A percentile compares a stretch with the other conserved stretches of the same genome.
phyloP scores from a whole-genome alignment of 2,113 vertebrate species.

The Meriones unguiculatus region DNA sequence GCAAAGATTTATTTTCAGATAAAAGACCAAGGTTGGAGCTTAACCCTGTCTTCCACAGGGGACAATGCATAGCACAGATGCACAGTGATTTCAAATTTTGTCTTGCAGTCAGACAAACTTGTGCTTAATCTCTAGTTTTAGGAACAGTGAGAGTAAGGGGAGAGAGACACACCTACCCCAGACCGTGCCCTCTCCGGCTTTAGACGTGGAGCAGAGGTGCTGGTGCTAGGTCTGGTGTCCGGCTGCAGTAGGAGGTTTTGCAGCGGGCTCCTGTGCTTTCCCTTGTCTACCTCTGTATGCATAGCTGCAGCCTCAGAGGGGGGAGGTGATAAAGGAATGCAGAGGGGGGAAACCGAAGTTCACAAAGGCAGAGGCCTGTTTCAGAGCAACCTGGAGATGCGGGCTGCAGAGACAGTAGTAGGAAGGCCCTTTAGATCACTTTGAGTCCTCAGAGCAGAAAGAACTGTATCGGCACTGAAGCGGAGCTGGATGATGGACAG shows the following conservation, averaged over 20 bases:
- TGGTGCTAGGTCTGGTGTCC: neutral
- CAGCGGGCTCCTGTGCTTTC: neutral
- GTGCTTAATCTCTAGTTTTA: neutral
- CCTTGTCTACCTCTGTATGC: neutral
- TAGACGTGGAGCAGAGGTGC: too few species aligned
- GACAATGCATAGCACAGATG: neutral
- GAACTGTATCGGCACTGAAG: neutral
- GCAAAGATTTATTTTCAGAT: neutral
- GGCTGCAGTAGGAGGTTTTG: neutral
- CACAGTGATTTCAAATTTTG: neutral
- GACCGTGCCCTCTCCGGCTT: too few species aligned
- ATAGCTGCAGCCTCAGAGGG: neutral
- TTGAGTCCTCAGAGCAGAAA: neutral
- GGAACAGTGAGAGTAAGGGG: neutral
- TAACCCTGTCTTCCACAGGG: neutral
- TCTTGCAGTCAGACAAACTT: conserved; percentile 1
- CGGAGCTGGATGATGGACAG: neutral
- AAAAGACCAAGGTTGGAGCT: neutral
- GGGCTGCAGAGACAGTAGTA: neutral
- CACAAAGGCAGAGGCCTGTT: too few species aligned
- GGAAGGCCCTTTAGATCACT: neutral
- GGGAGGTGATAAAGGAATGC: neutral
- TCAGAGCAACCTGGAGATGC: neutral
- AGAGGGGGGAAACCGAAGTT: too few species aligned
- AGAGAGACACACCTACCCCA: too few species aligned